A percentile compares a stretch with the other conserved stretches of the same genome.
Conservation (phyloP, 2,888 invertebrate species). For the Fragum whitleyi region DNA sequence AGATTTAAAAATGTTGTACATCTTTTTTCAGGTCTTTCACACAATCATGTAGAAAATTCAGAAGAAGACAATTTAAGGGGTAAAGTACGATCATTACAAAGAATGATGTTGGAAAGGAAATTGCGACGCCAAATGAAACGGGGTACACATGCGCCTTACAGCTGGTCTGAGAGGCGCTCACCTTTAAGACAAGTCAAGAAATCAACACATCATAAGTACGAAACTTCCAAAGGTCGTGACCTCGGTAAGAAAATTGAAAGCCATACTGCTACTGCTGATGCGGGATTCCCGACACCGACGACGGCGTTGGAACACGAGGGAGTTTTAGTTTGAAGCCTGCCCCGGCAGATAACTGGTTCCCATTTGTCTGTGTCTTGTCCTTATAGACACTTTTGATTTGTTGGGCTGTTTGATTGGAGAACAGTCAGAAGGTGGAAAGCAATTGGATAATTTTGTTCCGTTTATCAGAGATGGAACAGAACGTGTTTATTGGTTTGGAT, state of each 20-base stretch:
- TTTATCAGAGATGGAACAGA: not conserved
- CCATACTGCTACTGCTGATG: constrained; percentile 37
- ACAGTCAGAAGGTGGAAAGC: not conserved
- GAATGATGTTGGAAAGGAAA: constrained; percentile 95
- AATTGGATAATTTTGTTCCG: constrained; percentile 10
- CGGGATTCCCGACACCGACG: constrained; percentile 41
- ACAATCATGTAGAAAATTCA: constrained; percentile 7
- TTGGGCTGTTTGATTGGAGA: constrained; percentile 24
- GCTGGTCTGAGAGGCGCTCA: constrained; percentile 60
- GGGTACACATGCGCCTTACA: constrained; percentile 86
- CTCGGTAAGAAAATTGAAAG: constrained; percentile 37
- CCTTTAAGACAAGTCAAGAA: constrained; percentile 32
- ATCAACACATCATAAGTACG: constrained; percentile 34
- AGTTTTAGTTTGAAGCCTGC: constrained; percentile 72
- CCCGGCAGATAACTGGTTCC: constrained; percentile 47
- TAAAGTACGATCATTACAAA: constrained; percentile 94
- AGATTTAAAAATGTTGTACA: no score
- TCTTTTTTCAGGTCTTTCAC: constrained; percentile 31
- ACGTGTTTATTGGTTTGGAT: not conserved
- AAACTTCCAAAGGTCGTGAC: constrained; percentile 41
- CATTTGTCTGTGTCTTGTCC: constrained; percentile 62
- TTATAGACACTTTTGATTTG: constrained; percentile 54
- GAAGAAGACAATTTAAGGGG: constrained; percentile 88
- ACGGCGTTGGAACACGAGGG: constrained; percentile 72
- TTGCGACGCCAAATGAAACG: constrained; percentile 89